phyloP scores from a whole-genome alignment of 2,797 vertebrate species.

The Enteromius paludinosus region DNA sequence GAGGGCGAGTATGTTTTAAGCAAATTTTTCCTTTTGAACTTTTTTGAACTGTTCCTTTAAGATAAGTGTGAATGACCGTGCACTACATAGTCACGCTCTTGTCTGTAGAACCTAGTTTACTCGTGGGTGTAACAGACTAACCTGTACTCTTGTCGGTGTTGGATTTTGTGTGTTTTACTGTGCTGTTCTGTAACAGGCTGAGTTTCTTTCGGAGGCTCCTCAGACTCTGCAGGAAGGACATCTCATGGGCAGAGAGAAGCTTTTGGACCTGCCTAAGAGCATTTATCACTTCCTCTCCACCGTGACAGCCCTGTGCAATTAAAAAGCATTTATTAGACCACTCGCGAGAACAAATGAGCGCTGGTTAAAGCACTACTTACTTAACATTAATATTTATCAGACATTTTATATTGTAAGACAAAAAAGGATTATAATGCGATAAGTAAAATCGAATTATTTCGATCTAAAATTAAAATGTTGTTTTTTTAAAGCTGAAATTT shows the following conservation, averaged over 20 bases:
- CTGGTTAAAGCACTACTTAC: neutral
- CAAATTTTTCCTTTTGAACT: neutral
- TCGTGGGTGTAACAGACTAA: slow-evolving; percentile 55
- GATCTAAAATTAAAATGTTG: neutral
- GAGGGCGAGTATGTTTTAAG: neutral
- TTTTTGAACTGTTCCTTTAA: neutral
- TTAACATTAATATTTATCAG: neutral
- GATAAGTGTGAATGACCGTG: neutral
- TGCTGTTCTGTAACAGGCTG: slow-evolving; percentile 73
- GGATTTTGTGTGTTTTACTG: slow-evolving; percentile 62
- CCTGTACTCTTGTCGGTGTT: slow-evolving; percentile 48
- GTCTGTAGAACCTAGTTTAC: neutral
- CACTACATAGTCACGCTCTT: neutral
- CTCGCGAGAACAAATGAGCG: neutral
- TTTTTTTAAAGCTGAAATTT: neutral
- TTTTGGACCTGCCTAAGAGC: slow-evolving; percentile 81
- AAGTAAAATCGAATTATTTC: neutral
- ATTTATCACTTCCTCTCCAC: slow-evolving; percentile 72
- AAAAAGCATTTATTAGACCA: neutral
- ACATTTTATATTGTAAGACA: neutral
- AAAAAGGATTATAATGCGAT: neutral
- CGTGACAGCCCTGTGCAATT: slow-evolving; percentile 77
- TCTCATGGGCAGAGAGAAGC: slow-evolving; percentile 79
- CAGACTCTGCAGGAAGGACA: slow-evolving; percentile 74
- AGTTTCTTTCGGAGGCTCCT: slow-evolving; percentile 80